Evolutionary conservation across 2,113 vertebrate genomes (phyloP).

Genomic region (Bubalus kerabau): DNA sequence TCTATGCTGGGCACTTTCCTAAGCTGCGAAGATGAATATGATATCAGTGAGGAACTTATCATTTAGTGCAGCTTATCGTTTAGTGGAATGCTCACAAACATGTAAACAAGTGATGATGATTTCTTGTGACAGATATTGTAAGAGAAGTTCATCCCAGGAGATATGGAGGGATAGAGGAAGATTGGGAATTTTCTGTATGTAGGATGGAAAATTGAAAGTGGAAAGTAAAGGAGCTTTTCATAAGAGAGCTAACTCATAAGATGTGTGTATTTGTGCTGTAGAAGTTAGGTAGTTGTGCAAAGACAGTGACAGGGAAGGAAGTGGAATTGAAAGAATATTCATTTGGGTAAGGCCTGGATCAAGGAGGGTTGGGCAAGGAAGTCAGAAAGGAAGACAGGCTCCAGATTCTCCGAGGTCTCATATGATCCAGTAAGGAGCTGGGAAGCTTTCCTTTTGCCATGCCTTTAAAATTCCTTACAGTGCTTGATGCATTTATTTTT

Average conservation of each 20-base stretch:
- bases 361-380: background rate
- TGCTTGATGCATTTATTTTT: background rate
- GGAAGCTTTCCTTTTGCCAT: background rate
- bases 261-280: background rate
- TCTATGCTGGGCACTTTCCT: background rate
- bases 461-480: slow-evolving; percentile 9
- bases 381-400: background rate
- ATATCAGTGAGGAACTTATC: background rate
- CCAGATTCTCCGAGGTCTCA: background rate
- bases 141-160: background rate
- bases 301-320: background rate
- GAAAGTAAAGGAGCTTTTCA: background rate
- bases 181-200: background rate
- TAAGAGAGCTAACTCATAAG: background rate
- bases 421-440: background rate
- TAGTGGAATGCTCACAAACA: background rate
- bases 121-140: background rate
- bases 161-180: background rate
- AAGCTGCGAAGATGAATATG: background rate
- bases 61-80: background rate
- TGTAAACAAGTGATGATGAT: background rate
- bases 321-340: background rate
- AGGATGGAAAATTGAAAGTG: background rate
- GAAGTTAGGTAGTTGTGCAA: background rate
- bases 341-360: background rate